Evolutionary conservation across 2,113 vertebrate species (phyloP), one percentile per base, ranked within the genome.

Genomic region (Chionomys nivalis): DNA sequence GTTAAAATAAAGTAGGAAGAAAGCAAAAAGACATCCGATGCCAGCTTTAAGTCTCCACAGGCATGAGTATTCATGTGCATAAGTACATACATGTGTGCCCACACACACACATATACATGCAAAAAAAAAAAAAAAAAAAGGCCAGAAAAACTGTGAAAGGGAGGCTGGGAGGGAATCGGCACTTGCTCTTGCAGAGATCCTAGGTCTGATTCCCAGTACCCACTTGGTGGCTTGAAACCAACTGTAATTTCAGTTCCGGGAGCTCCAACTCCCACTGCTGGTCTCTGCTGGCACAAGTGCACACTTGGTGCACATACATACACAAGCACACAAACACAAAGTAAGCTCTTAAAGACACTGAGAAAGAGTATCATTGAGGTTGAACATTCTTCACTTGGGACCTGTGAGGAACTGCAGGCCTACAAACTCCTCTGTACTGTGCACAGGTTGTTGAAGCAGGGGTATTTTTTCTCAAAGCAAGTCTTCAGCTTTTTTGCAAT

Each of bases 401-500:
- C 55, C 65, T 52, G 3, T 23, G 36, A 58, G 77, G 33, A 94
- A 66, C 77, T 42, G 31, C 13, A 33, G 26, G 19, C 31, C n/a
- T 44, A 4, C 2, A 86, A 73, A 17, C 28, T 7, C 75, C 55
- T 78, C 68, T 13, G 75, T 39, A 63, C 86, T 17, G 26, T 39
- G 63, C 31, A 52, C 13, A 88, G 52, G 44, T 72, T 86, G 44
- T 86, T 70, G 68, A 83, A 93, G 72, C 44, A 16, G 11, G 63
- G 68, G 21, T 39, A 49, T 68, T 91, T 89, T 89, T 79, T 92
- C 91, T 85, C 81, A 79, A 76, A 88, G 58, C n/a, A 94, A 58
- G 5, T 42, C 55, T 95, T 93, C 4, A 26, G 63, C 24, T 63
- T 16, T 87, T 90, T 89, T 63, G 79, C 82, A 89, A 9, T 86